phyloP scores from a whole-genome alignment of 2,113 vertebrate genomes.

The Alectura lathami region DNA sequence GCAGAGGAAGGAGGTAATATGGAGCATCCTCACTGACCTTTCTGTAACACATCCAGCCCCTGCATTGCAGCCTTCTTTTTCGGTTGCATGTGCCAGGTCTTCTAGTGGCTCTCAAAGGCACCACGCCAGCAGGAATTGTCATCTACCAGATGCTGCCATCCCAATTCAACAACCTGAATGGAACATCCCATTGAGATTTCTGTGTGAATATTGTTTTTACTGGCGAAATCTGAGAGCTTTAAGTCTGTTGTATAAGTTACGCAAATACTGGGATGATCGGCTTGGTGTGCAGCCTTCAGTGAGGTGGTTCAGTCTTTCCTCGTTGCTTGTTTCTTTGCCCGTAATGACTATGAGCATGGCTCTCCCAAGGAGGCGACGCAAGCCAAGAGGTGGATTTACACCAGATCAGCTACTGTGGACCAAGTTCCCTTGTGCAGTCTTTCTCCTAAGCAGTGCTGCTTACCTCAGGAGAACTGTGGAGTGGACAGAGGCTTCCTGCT shows the following conservation, averaged over 20 bases:
- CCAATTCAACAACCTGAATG: background rate
- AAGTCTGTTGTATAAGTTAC: background rate
- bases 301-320: background rate
- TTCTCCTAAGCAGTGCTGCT: background rate
- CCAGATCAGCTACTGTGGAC: background rate
- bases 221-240: background rate
- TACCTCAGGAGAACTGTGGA: background rate
- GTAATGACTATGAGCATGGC: background rate
- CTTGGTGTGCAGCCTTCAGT: background rate
- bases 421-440: background rate
- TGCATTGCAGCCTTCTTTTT: background rate
- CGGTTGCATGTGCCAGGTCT: background rate
- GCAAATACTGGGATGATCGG: background rate
- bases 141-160: background rate
- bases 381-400: background rate
- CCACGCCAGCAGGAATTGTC: background rate
- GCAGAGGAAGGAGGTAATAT: too few relatives aligned
- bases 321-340: background rate
- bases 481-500: background rate
- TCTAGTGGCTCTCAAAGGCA: background rate
- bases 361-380: background rate
- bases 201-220: background rate
- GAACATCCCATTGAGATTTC: background rate
- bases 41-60: background rate
- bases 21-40: background rate